phyloP scores from a whole-genome alignment of 2,113 vertebrate species.

The Myotis davidii region DNA sequence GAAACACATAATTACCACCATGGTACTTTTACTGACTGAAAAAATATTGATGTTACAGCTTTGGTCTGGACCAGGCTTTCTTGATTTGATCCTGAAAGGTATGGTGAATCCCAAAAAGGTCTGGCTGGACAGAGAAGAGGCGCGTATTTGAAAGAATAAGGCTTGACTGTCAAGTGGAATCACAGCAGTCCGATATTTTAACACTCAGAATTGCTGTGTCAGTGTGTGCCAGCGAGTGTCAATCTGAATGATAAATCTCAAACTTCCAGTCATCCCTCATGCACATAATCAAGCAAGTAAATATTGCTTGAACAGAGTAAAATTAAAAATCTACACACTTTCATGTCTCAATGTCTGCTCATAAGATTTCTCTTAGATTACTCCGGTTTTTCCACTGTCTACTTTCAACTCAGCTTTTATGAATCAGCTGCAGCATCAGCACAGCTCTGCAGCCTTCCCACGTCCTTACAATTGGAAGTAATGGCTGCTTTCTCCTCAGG shows the following conservation, averaged over 20 bases:
- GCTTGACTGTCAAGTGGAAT: background rate
- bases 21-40: background rate
- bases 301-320: background rate
- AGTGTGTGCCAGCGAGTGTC: background rate
- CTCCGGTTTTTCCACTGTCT: background rate
- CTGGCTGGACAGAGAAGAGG: background rate
- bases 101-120: background rate
- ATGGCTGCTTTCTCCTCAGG: background rate
- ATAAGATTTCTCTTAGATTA: background rate
- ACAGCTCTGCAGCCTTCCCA: background rate
- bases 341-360: background rate
- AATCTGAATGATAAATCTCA: background rate
- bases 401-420: background rate
- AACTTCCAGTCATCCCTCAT: background rate
- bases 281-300: background rate
- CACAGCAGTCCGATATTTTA: slow-evolving; percentile 17
- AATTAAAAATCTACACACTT: background rate
- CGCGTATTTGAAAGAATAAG: background rate
- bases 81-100: background rate
- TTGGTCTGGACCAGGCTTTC: background rate
- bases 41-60: background rate
- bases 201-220: background rate
- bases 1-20: background rate
- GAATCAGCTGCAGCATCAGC: background rate
- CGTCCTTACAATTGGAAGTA: background rate